Percentiles rank a stretch among this genome's conserved stretches.
Conservation (phyloP, 2,113 vertebrate genomes). For the Vanacampus margaritifer region DNA sequence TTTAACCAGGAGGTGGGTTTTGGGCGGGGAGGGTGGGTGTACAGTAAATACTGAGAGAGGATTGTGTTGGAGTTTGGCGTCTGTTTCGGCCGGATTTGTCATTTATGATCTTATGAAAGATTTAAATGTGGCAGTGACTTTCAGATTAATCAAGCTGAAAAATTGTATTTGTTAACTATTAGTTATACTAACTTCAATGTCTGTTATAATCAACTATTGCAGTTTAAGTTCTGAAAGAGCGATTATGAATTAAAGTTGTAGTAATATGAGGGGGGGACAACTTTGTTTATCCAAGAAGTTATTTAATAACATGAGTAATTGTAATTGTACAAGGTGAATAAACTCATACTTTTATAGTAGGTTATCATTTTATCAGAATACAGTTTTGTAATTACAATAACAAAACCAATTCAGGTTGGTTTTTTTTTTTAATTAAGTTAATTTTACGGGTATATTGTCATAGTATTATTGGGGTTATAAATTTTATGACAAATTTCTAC, state of each 20-base stretch:
- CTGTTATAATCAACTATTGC: neutral
- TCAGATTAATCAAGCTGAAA: neutral
- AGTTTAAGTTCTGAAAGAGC: neutral
- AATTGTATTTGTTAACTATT: neutral
- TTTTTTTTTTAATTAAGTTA: no score
- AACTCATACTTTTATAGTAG: neutral
- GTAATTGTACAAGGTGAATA: neutral
- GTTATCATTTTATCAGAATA: neutral
- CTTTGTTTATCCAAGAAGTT: neutral
- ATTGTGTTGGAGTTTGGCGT: constrained; percentile 32
- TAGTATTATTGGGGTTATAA: no score
- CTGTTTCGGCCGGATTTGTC: constrained; percentile 4
- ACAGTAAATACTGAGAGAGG: constrained; percentile 6
- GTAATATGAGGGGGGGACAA: neutral
- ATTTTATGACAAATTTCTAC: no score
- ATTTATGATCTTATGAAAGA: neutral
- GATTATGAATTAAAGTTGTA: neutral
- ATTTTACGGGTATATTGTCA: no score
- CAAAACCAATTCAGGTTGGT: no score
- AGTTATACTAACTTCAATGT: no score
- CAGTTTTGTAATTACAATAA: neutral
- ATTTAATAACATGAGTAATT: neutral
- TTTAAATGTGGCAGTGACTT: neutral
- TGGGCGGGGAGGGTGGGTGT: neutral
- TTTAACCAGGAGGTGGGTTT: constrained; percentile 41